Conservation (phyloP, 2,113 vertebrate genomes). For the Corynorhinus townsendii region DNA sequence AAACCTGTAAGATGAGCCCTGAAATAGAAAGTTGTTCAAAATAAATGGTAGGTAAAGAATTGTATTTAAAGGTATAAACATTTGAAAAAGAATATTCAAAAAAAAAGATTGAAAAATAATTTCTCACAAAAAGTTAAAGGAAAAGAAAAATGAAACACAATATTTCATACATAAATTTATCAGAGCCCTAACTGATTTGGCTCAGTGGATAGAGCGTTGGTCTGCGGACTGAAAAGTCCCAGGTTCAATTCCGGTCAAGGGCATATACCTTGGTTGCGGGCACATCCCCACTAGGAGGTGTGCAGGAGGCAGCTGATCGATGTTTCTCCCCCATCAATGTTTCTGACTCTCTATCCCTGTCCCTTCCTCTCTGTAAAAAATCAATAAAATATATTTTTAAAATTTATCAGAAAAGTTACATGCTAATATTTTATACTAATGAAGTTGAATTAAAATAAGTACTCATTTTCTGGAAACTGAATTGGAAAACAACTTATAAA, state of each 20-base stretch:
- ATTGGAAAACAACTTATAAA: conserved; percentile 9
- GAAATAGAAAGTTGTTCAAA: background rate
- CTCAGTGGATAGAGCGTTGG: too few relatives aligned
- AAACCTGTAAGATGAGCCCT: background rate
- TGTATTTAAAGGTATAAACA: background rate
- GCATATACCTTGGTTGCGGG: too few relatives aligned
- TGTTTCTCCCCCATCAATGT: too few relatives aligned
- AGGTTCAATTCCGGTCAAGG: too few relatives aligned
- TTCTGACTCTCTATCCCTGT: too few relatives aligned
- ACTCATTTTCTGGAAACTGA: conserved; percentile 8
- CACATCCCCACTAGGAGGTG: too few relatives aligned
- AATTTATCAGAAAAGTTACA: background rate
- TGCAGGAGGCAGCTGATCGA: too few relatives aligned
- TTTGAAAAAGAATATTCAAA: background rate
- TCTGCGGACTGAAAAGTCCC: too few relatives aligned
- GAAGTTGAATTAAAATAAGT: background rate
- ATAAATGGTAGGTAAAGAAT: background rate
- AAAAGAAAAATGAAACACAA: background rate
- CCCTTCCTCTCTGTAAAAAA: too few relatives aligned
- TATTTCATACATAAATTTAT: background rate
- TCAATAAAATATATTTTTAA: too few relatives aligned
- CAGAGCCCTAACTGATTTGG: background rate
- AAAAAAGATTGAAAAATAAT: background rate
- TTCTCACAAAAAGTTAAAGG: conserved; percentile 16
- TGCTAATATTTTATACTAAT: background rate